phyloP scores from a whole-genome alignment of 2,888 invertebrate genomes.

The Julus scanicus region DNA sequence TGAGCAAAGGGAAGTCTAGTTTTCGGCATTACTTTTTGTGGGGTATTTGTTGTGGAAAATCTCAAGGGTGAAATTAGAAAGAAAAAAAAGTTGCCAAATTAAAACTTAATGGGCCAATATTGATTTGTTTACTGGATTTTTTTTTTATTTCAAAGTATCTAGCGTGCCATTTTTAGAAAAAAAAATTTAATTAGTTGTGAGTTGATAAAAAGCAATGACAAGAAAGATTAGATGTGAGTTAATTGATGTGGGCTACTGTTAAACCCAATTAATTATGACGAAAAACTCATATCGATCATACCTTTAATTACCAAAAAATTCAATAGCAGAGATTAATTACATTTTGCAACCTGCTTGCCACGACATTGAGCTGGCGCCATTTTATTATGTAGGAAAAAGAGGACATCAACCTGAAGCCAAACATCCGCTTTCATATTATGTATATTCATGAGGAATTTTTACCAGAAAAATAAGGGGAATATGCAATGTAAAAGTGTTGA shows the following conservation, averaged over 20 bases:
- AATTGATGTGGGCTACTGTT: conserved; percentile 39
- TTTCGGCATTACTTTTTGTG: not conserved
- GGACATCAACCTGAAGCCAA: not conserved
- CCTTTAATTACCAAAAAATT: conserved; percentile 38
- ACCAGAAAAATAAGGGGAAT: too few relatives aligned
- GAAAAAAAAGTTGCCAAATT: conserved; percentile 26
- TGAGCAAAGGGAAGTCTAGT: not conserved
- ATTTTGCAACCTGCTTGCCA: not conserved
- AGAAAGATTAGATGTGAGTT: conserved; percentile 10
- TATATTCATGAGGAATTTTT: not conserved
- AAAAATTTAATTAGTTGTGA: conserved; percentile 36
- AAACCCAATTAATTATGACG: conserved; percentile 39
- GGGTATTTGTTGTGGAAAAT: not conserved
- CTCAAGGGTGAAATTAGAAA: conserved; percentile 15
- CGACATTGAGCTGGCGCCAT: not conserved
- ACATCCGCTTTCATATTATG: not conserved
- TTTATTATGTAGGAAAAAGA: not conserved
- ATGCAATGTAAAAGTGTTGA: too few relatives aligned
- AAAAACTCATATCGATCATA: conserved; percentile 39
- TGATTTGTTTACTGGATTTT: conserved; percentile 13
- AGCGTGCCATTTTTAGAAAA: not conserved
- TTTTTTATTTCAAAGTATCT: not conserved
- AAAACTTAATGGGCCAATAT: conserved; percentile 23
- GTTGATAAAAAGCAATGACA: conserved; percentile 42
- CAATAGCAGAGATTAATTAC: conserved; percentile 13